Evolutionary conservation across 2,888 invertebrate species (phyloP).

Genomic region (Isoperla grammatica): DNA sequence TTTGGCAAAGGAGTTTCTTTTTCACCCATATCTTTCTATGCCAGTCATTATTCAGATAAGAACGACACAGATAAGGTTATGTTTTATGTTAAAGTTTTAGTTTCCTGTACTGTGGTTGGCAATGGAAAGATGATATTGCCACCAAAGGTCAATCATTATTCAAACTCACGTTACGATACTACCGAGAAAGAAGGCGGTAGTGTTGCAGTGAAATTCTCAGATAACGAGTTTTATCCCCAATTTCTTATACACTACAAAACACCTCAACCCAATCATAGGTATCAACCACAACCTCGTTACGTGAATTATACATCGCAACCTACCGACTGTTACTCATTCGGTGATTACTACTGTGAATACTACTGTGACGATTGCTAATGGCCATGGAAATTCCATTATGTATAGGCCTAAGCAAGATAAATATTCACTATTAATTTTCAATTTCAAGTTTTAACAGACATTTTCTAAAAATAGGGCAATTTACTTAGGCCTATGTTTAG

Average conservation of each 20-base stretch:
- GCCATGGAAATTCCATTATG: too few species aligned
- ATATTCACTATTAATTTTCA: too few species aligned
- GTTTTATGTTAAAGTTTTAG: conserved; percentile 36
- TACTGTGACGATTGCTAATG: too few species aligned
- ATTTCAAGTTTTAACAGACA: too few species aligned
- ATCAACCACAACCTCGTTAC: too few species aligned
- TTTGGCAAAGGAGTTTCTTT: conserved; percentile 8
- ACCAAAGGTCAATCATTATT: not conserved
- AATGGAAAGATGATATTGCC: not conserved
- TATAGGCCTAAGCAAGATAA: too few species aligned
- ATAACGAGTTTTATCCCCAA: conserved; percentile 38
- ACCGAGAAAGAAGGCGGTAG: conserved; percentile 34
- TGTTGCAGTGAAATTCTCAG: conserved; percentile 38
- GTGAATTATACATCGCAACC: too few species aligned
- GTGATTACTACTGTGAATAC: too few species aligned
- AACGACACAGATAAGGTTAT: conserved; percentile 33
- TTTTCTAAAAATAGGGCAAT: too few species aligned
- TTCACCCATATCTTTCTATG: not conserved
- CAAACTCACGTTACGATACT: conserved; percentile 34
- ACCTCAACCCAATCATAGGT: too few species aligned
- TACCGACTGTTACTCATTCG: too few species aligned
- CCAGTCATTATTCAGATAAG: conserved; percentile 12
- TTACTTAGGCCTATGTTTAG: too few species aligned
- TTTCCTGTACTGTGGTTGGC: conserved; percentile 25
- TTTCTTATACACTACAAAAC: conserved; percentile 35